phyloP scores from a whole-genome alignment of 2,888 invertebrate genomes.

The Seira ritae region DNA sequence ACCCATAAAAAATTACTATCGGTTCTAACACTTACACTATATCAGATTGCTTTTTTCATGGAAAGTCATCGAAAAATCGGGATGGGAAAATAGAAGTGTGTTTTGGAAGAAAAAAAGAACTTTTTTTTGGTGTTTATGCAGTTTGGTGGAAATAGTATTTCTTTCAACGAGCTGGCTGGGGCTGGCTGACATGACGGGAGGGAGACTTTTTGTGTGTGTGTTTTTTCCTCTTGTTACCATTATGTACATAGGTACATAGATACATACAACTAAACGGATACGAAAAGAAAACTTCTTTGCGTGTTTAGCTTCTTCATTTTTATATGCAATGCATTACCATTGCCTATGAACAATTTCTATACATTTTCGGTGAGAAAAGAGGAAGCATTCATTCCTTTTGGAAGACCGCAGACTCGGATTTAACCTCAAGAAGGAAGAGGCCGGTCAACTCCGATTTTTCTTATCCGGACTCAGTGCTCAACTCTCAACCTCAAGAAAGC shows the following conservation, averaged over 20 bases:
- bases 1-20: slow-evolving; percentile 12
- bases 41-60: slow-evolving; percentile 1
- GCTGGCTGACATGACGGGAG: no score
- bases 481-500: no score
- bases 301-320: not conserved
- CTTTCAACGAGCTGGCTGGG: slow-evolving; percentile 4
- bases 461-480: not conserved
- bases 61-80: not conserved
- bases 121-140: not conserved
- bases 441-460: slow-evolving; percentile 62
- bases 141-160: not conserved
- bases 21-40: not conserved
- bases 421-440: slow-evolving; percentile 67
- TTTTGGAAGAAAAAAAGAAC: not conserved
- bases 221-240: no score
- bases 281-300: not conserved
- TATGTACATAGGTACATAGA: no score
- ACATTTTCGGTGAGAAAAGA: slow-evolving; percentile 33
- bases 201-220: no score
- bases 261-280: no score
- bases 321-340: not conserved
- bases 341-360: slow-evolving; percentile 6
- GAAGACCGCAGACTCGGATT: slow-evolving; percentile 66
- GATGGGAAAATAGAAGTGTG: not conserved
- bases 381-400: slow-evolving; percentile 68